Conservation (phyloP, 2,888 invertebrate genomes). For the Euphydryas editha region DNA sequence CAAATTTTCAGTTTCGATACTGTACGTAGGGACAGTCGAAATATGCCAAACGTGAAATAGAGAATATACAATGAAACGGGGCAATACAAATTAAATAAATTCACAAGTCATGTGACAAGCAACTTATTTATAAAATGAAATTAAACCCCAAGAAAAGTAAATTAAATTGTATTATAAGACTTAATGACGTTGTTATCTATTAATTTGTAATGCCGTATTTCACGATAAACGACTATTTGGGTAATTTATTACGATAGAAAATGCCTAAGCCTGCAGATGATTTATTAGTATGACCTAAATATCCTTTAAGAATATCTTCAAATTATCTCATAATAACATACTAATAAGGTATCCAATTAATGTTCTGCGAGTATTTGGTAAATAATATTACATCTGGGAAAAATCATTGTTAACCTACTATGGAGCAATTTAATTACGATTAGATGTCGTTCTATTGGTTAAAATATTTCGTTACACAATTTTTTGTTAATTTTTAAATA, state of each 20-base stretch:
- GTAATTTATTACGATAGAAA: slow-evolving; percentile 23
- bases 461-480: no score
- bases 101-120: no score
- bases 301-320: slow-evolving; percentile 10
- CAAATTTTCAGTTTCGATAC: no score
- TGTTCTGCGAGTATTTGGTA: background rate
- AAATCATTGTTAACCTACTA: background rate
- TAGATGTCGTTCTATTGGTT: no score
- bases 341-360: slow-evolving; percentile 15
- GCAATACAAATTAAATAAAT: no score
- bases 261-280: slow-evolving; percentile 23
- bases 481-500: no score
- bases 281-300: slow-evolving; percentile 25
- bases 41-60: no score
- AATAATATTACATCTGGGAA: background rate
- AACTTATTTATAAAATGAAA: no score
- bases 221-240: slow-evolving; percentile 1
- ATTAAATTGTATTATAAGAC: background rate
- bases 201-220: slow-evolving; percentile 15
- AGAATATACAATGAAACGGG: no score
- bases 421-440: no score
- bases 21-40: no score
- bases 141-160: background rate
- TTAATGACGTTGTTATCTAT: background rate
- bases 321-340: slow-evolving; percentile 8